Evolutionary conservation across 2,797 vertebrate species (phyloP).

Genomic region (Gymnopithys bicolor): DNA sequence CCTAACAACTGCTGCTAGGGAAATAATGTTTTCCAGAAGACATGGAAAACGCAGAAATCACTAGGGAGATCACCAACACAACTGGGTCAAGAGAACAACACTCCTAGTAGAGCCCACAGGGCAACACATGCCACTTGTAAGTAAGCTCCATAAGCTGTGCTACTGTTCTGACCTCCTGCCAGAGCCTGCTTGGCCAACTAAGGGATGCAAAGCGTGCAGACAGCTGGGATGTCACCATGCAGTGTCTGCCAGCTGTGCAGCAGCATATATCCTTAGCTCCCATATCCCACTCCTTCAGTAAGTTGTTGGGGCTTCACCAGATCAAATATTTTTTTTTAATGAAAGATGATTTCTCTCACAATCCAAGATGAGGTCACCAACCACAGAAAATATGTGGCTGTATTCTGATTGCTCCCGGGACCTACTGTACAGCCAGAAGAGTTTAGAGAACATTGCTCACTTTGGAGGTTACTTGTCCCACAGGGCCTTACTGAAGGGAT

Average conservation of each 20-base stretch:
- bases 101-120: background rate
- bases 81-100: background rate
- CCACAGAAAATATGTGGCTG: background rate
- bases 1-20: background rate
- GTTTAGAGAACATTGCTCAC: background rate
- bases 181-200: background rate
- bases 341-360: background rate
- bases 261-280: background rate
- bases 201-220: background rate
- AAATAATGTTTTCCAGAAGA: background rate
- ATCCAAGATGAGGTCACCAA: background rate
- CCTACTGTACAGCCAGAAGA: rapidly evolving
- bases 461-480: background rate
- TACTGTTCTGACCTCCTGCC: background rate
- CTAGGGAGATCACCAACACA: background rate
- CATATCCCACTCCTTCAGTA: background rate
- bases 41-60: background rate
- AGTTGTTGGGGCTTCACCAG: background rate
- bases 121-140: background rate
- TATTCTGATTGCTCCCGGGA: background rate
- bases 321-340: background rate
- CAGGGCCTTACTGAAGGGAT: background rate
- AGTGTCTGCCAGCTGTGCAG: background rate
- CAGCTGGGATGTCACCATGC: background rate
- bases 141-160: background rate